Evolutionary conservation across 2,113 vertebrate species (phyloP), one percentile per base, ranked within the genome.

Genomic region (Pygoscelis adeliae): DNA sequence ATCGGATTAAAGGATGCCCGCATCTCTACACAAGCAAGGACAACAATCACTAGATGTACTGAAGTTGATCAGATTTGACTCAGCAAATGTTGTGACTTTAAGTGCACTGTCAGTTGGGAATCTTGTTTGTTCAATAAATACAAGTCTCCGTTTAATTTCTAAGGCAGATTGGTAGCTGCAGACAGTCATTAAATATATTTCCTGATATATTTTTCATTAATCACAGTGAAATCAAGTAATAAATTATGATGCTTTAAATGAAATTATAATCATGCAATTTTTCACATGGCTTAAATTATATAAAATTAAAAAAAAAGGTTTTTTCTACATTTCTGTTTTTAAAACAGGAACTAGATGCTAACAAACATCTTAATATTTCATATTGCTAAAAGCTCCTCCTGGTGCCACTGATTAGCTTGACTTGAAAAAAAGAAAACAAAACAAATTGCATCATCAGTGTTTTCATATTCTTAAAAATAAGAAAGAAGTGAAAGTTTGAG

Each of bases 401-500:
- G 5, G 36, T 56, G 30, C 5, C 14, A 47, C 74, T 71, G 76
- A 97, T 96, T 87, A 80, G 13, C 62, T 55, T 82, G n/a, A 95
- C 52, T 87, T 96, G 30, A 46, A 88, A 87, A 79, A 42, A 34
- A 26, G 22, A 46, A 80, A 83, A 89, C 27, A 32, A 52, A 95
- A n/a, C 16, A 79, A 91, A 83, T 36, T 55, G 34, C 32, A 29
- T 81, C 81, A 59, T 61, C 52, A 34, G 13, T 81, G 23, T 85
- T 96, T 81, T 89, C 47, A 63, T 96, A 96, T 90, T 98, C 96
- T 94, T 93, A 94, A 97, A 98, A 92, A 72, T 94, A 95, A 97
- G 90, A 87, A 91, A 95, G 90, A 84, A 94, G 88, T 94, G 92
- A 97, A 93, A 97, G 38, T 69, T 96, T 95, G 66, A 95, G 93